phyloP scores from a whole-genome alignment of 2,888 invertebrate genomes.

The Epinotia ramella region DNA sequence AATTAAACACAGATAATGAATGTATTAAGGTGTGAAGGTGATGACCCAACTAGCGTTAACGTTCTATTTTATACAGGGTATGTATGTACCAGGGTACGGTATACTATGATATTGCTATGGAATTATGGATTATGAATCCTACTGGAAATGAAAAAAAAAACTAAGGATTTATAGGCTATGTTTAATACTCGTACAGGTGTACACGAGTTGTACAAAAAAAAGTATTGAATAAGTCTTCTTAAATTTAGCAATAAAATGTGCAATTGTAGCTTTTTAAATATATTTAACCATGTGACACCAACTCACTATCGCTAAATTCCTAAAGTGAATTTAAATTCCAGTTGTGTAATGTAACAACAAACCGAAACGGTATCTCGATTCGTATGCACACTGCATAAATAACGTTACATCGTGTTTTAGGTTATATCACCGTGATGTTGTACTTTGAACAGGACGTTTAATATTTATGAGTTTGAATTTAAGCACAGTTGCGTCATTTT shows the following conservation, averaged over 20 bases:
- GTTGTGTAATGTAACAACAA: conserved; percentile 9
- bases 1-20: conserved; percentile 17
- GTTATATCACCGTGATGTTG: conserved; percentile 32
- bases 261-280: too few relatives aligned
- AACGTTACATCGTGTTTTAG: conserved; percentile 24
- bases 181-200: too few relatives aligned
- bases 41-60: not conserved
- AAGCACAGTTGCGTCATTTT: conserved; percentile 2
- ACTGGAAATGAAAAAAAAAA: too few relatives aligned
- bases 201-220: too few relatives aligned
- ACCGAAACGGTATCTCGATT: conserved; percentile 16
- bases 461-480: not conserved
- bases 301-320: not conserved
- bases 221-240: too few relatives aligned
- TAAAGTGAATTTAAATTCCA: conserved; percentile 32
- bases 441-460: conserved; percentile 12
- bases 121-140: too few relatives aligned
- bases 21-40: not conserved
- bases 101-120: too few relatives aligned
- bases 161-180: too few relatives aligned
- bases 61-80: too few relatives aligned
- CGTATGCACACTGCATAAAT: conserved; percentile 6
- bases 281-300: not conserved
- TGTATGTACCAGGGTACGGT: too few relatives aligned
- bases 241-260: too few relatives aligned